phyloP scores from a whole-genome alignment of 2,797 vertebrate species.

The Dipus sagitta region DNA sequence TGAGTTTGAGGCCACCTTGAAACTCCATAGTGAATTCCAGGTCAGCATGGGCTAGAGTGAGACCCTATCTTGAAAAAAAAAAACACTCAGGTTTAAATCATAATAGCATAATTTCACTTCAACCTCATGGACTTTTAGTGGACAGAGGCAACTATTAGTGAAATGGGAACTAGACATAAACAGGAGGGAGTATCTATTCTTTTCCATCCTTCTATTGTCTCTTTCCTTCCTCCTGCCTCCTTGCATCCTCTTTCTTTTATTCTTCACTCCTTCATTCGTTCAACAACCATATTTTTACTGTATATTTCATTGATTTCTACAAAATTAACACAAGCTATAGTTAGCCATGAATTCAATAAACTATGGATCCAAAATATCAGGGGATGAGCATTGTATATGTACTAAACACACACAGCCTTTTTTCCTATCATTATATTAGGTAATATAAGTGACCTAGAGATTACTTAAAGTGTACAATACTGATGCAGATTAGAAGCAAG shows the following conservation, averaged over 20 bases:
- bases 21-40: too few species aligned
- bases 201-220: neutral
- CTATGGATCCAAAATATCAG: neutral
- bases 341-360: slow-evolving; percentile 25
- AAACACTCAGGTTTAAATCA: neutral
- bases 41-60: too few species aligned
- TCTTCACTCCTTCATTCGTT: neutral
- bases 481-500: too few species aligned
- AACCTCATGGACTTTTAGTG: neutral
- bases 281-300: neutral
- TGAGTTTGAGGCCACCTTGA: too few species aligned
- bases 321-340: slow-evolving; percentile 1
- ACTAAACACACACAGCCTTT: neutral
- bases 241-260: neutral
- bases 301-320: slow-evolving; percentile 28
- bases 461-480: neutral
- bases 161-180: neutral
- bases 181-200: neutral
- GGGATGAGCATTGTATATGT: neutral
- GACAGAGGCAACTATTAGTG: neutral
- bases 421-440: neutral
- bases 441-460: neutral
- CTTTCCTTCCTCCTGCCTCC: neutral
- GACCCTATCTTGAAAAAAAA: too few species aligned
- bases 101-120: neutral